These are phyloP conservation scores for Planococcus citri DNA, from an alignment of 1,140 invertebrate genomes.

Conservation along the genomic window DNA sequence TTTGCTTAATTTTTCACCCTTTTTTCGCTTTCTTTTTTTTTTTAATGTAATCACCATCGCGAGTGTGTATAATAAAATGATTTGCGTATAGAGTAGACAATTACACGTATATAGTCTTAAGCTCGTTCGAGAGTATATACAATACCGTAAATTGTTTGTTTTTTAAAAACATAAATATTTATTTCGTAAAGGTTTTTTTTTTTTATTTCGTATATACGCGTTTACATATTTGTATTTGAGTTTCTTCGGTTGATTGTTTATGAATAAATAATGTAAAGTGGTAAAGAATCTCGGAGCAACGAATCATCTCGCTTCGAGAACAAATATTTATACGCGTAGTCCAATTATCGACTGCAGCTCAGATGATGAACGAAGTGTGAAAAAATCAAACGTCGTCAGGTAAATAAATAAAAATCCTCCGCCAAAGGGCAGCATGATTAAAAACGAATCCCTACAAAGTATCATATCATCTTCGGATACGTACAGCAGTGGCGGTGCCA, in stretches of 20 bases:
- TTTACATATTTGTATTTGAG: too few relatives aligned
- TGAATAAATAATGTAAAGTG: too few relatives aligned
- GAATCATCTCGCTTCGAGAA: too few relatives aligned
- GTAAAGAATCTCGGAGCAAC: too few relatives aligned
- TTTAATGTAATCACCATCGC: not conserved
- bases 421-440: not conserved
- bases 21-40: not conserved
- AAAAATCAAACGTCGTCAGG: too few relatives aligned
- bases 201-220: too few relatives aligned
- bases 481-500: not conserved
- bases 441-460: not conserved
- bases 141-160: constrained; percentile 21
- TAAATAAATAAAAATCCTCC: too few relatives aligned
- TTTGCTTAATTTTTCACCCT: not conserved
- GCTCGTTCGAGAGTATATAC: not conserved
- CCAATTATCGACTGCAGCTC: too few relatives aligned
- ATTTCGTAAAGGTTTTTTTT: not conserved
- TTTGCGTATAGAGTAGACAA: constrained; percentile 1
- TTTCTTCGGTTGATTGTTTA: too few relatives aligned
- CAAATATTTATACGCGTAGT: too few relatives aligned
- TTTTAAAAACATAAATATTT: constrained; percentile 3
- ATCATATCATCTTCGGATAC: not conserved
- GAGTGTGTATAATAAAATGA: constrained; percentile 16
- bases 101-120: not conserved
- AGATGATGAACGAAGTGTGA: too few relatives aligned